Base-by-base conservation (phyloP, 2,888 invertebrate genomes). In the Drosophila stalkeri region DNA sequence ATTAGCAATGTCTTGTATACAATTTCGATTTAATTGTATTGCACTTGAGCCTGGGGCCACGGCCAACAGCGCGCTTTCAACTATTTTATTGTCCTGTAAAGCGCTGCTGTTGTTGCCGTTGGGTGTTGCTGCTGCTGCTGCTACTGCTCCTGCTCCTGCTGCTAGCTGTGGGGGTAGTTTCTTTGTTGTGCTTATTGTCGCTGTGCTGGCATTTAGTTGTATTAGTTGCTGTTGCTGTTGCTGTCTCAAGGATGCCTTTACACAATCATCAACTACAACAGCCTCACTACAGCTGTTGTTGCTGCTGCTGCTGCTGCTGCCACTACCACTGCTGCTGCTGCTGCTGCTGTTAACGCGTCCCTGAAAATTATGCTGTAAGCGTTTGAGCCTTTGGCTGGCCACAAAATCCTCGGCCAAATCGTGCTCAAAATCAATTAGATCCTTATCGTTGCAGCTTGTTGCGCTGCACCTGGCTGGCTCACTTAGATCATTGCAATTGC, bases 381-480 rank as follows among this genome's bases (percentile, higher is more conserved):
- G 92, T 82, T 94, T 94, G 64, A 94, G 88, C 56, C 94, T 92
- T 62, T 93, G 93, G 80, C 93, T 93, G 54, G 93, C 93, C 80
- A 93, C 93, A 77, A 93, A 94, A 61, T 86, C 87, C 41, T 89
- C 89, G 23, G 57, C 54, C 55, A 76, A 79, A 63, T 86, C 86
- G 56, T 72, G 63, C 33, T 89, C 86, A 70, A 90, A 90, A 88
- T 86, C 86, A 72, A 90, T 88, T 35, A 90, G 86, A 82, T 90
- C 86, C 67, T 43, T 73, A 71, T 89, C 83, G 63, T 41, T 74
- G 78, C 84, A 67, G 87, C 78, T 87, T 77, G 77, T 82, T 88
- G 82, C 72, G 18, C 18, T 65, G 59, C 54, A 57, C 47, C 23
- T 23, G 14, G 37, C 54, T 23, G 14, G 0, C 20, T 27, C 9